phyloP scores from a whole-genome alignment of 2,797 vertebrate species.

The Myotis pilosus region DNA sequence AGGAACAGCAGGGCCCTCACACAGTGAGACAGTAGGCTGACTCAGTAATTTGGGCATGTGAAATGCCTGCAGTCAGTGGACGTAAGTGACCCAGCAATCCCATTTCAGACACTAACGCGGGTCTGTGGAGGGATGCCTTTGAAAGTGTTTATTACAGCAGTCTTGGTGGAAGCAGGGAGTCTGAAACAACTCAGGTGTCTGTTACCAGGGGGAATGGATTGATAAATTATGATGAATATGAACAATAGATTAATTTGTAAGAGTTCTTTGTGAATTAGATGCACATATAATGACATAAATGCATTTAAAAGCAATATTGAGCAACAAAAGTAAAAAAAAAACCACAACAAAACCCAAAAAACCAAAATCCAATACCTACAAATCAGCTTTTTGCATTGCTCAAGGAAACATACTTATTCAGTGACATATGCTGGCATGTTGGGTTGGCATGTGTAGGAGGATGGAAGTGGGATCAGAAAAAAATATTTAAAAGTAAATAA shows the following conservation, averaged over 20 bases:
- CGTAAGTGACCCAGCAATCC: not conserved
- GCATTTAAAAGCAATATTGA: not conserved
- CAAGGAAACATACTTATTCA: not conserved
- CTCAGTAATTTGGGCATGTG: no score
- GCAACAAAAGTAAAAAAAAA: not conserved
- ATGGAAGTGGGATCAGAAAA: not conserved
- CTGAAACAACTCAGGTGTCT: not conserved
- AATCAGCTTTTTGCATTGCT: not conserved
- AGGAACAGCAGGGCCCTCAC: not conserved
- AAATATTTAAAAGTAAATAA: not conserved
- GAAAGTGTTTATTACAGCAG: not conserved
- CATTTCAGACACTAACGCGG: not conserved
- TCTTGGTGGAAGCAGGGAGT: not conserved
- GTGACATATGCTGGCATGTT: not conserved
- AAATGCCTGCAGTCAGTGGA: not conserved
- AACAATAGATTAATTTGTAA: conserved; percentile 5
- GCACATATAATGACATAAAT: not conserved
- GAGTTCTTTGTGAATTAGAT: not conserved
- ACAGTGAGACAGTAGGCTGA: not conserved
- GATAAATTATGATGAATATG: conserved; percentile 9
- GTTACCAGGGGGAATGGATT: not conserved
- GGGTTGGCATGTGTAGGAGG: not conserved
- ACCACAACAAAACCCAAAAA: not conserved
- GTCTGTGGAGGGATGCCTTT: not conserved
- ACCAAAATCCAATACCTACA: not conserved